Evolutionary conservation across 2,888 invertebrate genomes (phyloP).

Genomic region (Leptinotarsa haldemani): DNA sequence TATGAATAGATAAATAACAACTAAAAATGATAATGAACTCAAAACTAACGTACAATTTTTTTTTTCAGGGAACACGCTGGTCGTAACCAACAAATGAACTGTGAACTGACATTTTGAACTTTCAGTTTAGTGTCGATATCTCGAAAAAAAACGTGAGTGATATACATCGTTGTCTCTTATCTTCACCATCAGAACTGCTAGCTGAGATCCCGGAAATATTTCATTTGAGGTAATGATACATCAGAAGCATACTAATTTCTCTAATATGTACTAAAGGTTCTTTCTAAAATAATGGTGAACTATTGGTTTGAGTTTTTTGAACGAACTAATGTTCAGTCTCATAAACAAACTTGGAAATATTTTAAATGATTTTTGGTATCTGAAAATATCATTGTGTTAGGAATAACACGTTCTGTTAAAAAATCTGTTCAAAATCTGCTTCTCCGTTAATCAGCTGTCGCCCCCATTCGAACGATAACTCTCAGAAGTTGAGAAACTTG

Average conservation of each 20-base stretch:
- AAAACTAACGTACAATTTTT: background rate
- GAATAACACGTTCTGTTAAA: too few relatives aligned
- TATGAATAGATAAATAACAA: too few relatives aligned
- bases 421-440: too few relatives aligned
- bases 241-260: background rate
- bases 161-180: slow-evolving; percentile 21
- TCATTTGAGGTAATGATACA: slow-evolving; percentile 50
- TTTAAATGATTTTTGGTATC: too few relatives aligned
- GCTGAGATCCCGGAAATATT: slow-evolving; percentile 44
- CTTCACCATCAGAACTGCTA: slow-evolving; percentile 25
- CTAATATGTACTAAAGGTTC: background rate
- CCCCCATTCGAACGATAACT: too few relatives aligned
- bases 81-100: background rate
- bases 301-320: too few relatives aligned
- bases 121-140: slow-evolving; percentile 44
- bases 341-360: too few relatives aligned
- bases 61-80: slow-evolving; percentile 21
- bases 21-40: background rate
- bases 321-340: too few relatives aligned
- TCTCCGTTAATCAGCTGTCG: too few relatives aligned
- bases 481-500: too few relatives aligned
- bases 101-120: slow-evolving; percentile 31
- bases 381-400: too few relatives aligned
- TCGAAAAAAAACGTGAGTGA: slow-evolving; percentile 38
- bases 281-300: too few relatives aligned